A percentile compares a stretch with the other conserved stretches of the same genome.
These are phyloP conservation scores for Serranus cabrilla DNA, from an alignment of 2,797 vertebrate genomes.

Conservation along the genomic window DNA sequence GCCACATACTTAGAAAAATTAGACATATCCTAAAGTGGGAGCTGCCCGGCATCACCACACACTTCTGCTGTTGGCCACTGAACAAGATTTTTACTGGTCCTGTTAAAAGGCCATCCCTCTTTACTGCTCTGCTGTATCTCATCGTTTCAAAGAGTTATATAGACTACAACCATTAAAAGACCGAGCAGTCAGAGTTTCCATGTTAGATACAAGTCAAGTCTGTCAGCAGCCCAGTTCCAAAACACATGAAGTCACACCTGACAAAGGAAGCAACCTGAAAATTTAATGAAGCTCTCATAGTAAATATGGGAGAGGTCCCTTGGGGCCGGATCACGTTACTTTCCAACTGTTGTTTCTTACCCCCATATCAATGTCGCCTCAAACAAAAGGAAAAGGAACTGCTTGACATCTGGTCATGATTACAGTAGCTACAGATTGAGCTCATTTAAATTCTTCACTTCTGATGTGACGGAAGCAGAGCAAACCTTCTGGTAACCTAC, in stretches of 20 bases:
- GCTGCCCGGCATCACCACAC: neutral
- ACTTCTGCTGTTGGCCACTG: neutral
- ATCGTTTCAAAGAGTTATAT: neutral
- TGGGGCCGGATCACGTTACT: conserved; percentile 46
- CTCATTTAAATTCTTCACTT: conserved; percentile 10
- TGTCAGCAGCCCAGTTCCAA: conserved; percentile 3
- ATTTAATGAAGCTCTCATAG: conserved; percentile 63
- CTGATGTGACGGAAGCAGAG: neutral
- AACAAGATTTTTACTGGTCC: neutral
- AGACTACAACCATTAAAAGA: neutral
- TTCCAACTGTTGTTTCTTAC: conserved; percentile 17
- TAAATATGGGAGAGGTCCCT: conserved; percentile 66
- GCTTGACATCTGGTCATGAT: conserved; percentile 53
- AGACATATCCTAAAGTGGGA: neutral
- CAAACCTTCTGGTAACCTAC: neutral
- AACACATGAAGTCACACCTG: conserved; percentile 28
- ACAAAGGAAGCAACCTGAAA: conserved; percentile 50
- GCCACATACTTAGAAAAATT: neutral
- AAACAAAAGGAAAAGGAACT: conserved; percentile 34
- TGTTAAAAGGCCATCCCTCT: neutral
- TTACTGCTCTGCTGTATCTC: too few relatives aligned
- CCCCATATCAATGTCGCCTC: conserved; percentile 50
- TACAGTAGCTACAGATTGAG: conserved; percentile 39
- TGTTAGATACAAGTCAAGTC: neutral
- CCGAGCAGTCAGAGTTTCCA: neutral